Base-by-base conservation (phyloP, 2,888 invertebrate species). In the Netelia fuscicornis region DNA sequence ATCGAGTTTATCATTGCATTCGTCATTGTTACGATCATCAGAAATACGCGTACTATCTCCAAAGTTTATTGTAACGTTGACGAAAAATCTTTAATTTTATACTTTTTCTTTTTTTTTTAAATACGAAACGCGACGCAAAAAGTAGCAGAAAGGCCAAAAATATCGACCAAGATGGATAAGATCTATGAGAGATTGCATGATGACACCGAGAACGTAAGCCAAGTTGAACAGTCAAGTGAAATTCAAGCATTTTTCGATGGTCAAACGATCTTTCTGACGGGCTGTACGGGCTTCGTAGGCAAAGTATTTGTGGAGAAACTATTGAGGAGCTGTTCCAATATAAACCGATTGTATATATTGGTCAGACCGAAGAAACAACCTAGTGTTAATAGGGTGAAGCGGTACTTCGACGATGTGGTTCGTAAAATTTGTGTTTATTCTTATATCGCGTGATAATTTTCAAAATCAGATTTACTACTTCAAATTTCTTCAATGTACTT, bases 271-370 rank as follows among this genome's bases (percentile, higher is more conserved):
- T 85, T 91, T 8, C 42, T 90, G 8, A 90, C 90, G 5, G 91
- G 90, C 3, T 89, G 87, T 9, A 91, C 91, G 5, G 90, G 89
- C 52, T 90, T 88, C 77, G 58, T 91, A 3, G 91, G 91, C 0
- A 91, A 87, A 86, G 58, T 81, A 44, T 65, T 91, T 8, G 80
- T 91, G 13, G 92, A 92, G 80, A 92, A 91, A 78, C 44, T 91
- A 0, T 71, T 91, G 8, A 82, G 90, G 5, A 78, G 86, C 3
- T 91, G 91, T 68, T 70, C 85, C 2, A 90, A 87, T 6, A 65
- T 91, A 0, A 87, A 88, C 13, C 89, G 83, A 54, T 84, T 92
- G 10, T 91, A 89, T 62, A 23, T 91, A 2, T 62, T 91, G 9
- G 60, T 89, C 37, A 81, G 88, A 37, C 60, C 75, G 17, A 86